These are phyloP conservation scores for Cardiocondyla obscurior DNA, from an alignment of 1,140 invertebrate species.

Conservation along the genomic window DNA sequence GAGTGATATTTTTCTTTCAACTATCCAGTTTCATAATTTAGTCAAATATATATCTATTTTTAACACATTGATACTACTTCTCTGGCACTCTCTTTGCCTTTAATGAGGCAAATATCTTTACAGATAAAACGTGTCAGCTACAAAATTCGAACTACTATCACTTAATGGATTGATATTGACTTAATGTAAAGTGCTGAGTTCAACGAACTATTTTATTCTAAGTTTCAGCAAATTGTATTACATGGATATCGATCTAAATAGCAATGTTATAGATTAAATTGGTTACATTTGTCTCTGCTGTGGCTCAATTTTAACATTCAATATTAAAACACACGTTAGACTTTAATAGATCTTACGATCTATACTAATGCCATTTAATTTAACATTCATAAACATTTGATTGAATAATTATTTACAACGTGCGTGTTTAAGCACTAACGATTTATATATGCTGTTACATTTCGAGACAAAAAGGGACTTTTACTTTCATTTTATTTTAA, in stretches of 20 bases:
- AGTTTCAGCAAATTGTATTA: not conserved
- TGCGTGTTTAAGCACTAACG: not conserved
- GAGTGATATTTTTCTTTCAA: slow-evolving; percentile 64
- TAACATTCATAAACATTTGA: not conserved
- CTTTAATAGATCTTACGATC: not conserved
- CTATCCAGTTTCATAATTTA: slow-evolving; percentile 19
- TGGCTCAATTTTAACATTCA: slow-evolving; percentile 10
- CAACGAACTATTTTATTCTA: not conserved
- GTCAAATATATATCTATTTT: slow-evolving; percentile 32
- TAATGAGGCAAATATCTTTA: slow-evolving; percentile 19
- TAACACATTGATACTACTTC: slow-evolving; percentile 16
- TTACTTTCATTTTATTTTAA: slow-evolving; percentile 22
- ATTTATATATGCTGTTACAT: slow-evolving; percentile 9
- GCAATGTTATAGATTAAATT: slow-evolving; percentile 11
- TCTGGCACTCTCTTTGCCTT: not conserved
- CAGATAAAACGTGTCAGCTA: slow-evolving; percentile 9
- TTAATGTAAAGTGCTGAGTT: slow-evolving; percentile 8
- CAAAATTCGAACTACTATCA: slow-evolving; percentile 12
- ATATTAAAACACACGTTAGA: not conserved
- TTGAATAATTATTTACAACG: not conserved
- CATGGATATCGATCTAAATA: slow-evolving; percentile 14
- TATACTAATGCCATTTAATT: slow-evolving; percentile 20
- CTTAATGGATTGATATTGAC: slow-evolving; percentile 20
- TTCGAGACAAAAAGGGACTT: not conserved
- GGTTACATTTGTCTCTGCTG: not conserved